Conservation (phyloP, 2,888 invertebrate species). For the Hedya salicella region DNA sequence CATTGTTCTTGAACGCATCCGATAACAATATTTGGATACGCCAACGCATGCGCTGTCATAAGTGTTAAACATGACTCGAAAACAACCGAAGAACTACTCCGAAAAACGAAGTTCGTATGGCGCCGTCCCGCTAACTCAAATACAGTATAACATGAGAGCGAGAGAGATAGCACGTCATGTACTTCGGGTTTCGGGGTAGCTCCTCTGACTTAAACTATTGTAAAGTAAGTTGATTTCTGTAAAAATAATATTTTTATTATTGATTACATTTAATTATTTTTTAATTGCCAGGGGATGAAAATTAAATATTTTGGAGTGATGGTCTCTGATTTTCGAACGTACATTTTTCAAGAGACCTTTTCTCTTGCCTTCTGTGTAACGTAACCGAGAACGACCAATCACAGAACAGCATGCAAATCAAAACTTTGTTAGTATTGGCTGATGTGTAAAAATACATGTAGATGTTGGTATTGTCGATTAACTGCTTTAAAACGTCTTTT, state of each 20-base stretch:
- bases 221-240: too few relatives aligned
- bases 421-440: conserved; percentile 25
- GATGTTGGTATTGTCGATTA: conserved; percentile 7
- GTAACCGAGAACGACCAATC: conserved; percentile 15
- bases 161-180: too few relatives aligned
- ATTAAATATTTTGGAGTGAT: background rate
- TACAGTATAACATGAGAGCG: too few relatives aligned
- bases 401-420: conserved; percentile 2
- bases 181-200: too few relatives aligned
- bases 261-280: background rate
- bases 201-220: too few relatives aligned
- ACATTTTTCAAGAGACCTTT: background rate
- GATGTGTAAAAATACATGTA: background rate
- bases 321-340: background rate
- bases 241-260: background rate
- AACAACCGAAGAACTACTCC: too few relatives aligned
- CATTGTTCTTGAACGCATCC: conserved; percentile 40
- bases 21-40: conserved; percentile 35
- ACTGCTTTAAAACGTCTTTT: conserved; percentile 23
- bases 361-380: background rate
- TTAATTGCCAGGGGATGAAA: background rate
- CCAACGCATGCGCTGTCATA: conserved; percentile 45
- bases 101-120: too few relatives aligned
- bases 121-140: too few relatives aligned
- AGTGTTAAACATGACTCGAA: background rate